Evolutionary conservation across 2,113 vertebrate species (phyloP).

Genomic region (Octodon degus): DNA sequence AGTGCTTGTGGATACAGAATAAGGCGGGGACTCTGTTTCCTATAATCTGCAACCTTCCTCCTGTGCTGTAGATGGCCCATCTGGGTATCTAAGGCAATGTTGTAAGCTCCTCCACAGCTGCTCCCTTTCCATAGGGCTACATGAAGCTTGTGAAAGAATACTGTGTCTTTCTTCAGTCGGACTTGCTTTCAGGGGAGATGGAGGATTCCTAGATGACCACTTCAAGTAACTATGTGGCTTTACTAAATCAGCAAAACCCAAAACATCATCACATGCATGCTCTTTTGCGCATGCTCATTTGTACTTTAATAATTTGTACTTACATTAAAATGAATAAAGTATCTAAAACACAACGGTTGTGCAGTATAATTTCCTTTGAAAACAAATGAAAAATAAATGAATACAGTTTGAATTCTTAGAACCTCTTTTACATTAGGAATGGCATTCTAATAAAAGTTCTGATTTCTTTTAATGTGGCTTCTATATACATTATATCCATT

Average conservation of each 20-base stretch:
- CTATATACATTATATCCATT: not conserved
- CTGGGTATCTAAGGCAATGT: not conserved
- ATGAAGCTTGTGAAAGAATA: not conserved
- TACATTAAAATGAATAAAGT: not conserved
- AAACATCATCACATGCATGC: not conserved
- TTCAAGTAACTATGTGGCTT: not conserved
- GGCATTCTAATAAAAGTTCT: not conserved
- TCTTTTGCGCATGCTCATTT: not conserved
- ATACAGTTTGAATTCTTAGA: not conserved
- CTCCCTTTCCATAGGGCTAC: not conserved
- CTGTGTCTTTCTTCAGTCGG: not conserved
- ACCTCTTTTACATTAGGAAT: not conserved
- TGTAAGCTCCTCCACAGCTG: not conserved
- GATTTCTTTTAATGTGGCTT: not conserved
- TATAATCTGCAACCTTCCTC: not conserved
- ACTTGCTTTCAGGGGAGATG: not conserved
- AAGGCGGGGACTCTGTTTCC: not conserved
- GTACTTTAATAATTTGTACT: not conserved
- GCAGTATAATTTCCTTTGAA: not conserved
- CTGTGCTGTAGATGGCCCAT: not conserved
- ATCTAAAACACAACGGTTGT: not conserved
- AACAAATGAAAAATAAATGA: not conserved
- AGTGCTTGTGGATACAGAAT: not conserved
- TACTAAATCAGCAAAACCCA: not conserved
- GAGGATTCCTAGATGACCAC: not conserved